phyloP scores from a whole-genome alignment of 2,113 vertebrate species.

The Myiozetetes cayanensis region DNA sequence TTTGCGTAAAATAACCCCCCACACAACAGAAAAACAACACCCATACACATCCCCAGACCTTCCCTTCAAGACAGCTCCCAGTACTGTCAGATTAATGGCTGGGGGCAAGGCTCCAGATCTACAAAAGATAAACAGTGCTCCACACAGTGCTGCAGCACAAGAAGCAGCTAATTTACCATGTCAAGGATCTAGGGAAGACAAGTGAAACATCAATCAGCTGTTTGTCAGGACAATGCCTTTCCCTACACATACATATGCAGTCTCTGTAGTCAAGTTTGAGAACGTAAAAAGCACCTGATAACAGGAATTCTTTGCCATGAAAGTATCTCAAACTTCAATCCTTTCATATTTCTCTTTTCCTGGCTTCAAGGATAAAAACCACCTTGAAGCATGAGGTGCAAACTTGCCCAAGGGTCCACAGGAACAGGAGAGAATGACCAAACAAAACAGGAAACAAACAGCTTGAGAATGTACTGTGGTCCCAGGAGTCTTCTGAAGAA shows the following conservation, averaged over 20 bases:
- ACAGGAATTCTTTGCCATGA: neutral
- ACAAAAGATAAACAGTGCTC: neutral
- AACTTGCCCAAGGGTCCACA: neutral
- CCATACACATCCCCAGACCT: neutral
- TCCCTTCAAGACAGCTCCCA: neutral
- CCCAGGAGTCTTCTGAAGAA: neutral
- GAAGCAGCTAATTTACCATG: neutral
- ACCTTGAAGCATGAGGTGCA: neutral
- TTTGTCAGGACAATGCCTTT: neutral
- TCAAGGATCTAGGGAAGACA: neutral
- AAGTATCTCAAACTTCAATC: neutral
- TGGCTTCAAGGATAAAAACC: neutral
- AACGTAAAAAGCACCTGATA: neutral
- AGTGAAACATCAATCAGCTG: neutral
- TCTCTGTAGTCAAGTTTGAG: neutral
- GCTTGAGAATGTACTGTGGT: neutral
- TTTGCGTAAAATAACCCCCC: neutral
- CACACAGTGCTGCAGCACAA: neutral
- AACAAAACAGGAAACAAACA: neutral
- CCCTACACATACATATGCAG: neutral
- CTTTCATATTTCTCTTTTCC: neutral
- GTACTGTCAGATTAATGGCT: neutral
- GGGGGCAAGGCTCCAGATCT: neutral
- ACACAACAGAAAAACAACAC: neutral
- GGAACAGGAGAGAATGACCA: neutral